A percentile compares a stretch with the other conserved stretches of the same genome.
phyloP scores from a whole-genome alignment of 2,113 vertebrate species.

The Andinoacara biseriatus region DNA sequence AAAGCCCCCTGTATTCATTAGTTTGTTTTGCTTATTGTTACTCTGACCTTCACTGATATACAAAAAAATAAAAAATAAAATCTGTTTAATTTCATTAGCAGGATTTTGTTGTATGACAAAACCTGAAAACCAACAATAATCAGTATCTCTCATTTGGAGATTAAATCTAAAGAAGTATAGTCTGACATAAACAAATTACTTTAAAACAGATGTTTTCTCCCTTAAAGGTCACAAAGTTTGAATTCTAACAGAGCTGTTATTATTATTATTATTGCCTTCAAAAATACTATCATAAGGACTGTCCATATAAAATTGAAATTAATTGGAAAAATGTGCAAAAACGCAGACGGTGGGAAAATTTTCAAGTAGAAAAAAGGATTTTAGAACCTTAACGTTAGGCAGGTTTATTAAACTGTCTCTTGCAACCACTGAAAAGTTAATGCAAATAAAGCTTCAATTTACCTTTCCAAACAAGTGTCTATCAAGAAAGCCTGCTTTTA shows the following conservation, averaged over 20 bases:
- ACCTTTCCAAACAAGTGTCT: too few relatives aligned
- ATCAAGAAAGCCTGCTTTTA: too few relatives aligned
- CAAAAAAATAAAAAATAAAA: too few relatives aligned
- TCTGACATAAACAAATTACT: background rate
- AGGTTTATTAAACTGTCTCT: background rate
- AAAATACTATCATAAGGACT: background rate
- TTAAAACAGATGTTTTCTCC: background rate
- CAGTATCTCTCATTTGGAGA: too few relatives aligned
- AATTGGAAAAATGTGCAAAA: background rate
- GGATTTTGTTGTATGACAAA: background rate
- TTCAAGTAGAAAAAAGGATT: background rate
- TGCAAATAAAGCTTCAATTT: too few relatives aligned
- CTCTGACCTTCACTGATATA: background rate
- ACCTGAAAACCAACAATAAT: too few relatives aligned
- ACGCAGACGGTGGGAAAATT: background rate
- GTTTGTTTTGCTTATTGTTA: background rate
- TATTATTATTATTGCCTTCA: too few relatives aligned
- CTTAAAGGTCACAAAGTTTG: background rate
- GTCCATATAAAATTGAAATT: background rate
- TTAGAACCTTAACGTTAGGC: background rate
- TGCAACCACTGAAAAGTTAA: too few relatives aligned
- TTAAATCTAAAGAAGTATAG: too few relatives aligned
- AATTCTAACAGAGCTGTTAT: background rate
- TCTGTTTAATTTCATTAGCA: too few relatives aligned
- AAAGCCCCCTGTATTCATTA: rapidly evolving